These are phyloP conservation scores for Champsocephalus esox DNA, from an alignment of 2,797 vertebrate species.

Conservation along the genomic window DNA sequence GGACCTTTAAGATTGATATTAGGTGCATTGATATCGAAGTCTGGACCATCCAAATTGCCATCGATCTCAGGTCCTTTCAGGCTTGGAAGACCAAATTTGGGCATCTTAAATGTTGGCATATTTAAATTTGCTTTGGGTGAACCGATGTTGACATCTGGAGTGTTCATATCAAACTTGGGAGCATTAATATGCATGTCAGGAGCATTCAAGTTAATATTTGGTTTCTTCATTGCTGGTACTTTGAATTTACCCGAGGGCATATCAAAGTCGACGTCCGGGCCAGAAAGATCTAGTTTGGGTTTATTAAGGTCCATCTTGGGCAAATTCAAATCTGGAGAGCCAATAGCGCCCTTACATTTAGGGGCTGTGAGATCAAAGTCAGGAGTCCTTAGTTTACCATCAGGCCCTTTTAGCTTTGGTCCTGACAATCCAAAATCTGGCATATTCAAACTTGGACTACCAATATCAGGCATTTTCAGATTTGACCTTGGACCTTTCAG, in stretches of 20 bases:
- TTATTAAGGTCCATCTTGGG: slow-evolving; percentile 40
- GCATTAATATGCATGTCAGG: slow-evolving; percentile 67
- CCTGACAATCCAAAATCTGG: slow-evolving; percentile 29
- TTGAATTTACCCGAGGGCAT: slow-evolving; percentile 42
- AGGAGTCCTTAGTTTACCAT: slow-evolving; percentile 45
- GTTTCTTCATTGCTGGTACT: slow-evolving; percentile 33
- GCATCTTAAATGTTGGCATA: too few species aligned
- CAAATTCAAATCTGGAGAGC: slow-evolving; percentile 39
- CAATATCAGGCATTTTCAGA: slow-evolving; percentile 52
- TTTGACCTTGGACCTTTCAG: slow-evolving; percentile 36
- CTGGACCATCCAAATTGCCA: too few species aligned
- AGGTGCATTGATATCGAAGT: too few species aligned
- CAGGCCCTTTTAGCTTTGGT: slow-evolving; percentile 46
- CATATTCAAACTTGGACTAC: slow-evolving; percentile 19
- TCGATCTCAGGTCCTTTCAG: too few species aligned
- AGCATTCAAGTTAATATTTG: slow-evolving; percentile 46
- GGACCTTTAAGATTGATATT: too few species aligned
- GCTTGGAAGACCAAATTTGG: too few species aligned
- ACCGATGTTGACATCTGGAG: too few species aligned
- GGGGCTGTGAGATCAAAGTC: slow-evolving; percentile 41
- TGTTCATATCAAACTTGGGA: slow-evolving; percentile 38
- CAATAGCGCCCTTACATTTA: slow-evolving; percentile 43
- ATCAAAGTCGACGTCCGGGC: slow-evolving; percentile 28
- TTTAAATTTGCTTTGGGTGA: too few species aligned
- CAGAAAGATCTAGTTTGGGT: slow-evolving; percentile 46